Base-by-base conservation (phyloP, 2,797 vertebrate genomes). In the Vespertilio murinus region DNA sequence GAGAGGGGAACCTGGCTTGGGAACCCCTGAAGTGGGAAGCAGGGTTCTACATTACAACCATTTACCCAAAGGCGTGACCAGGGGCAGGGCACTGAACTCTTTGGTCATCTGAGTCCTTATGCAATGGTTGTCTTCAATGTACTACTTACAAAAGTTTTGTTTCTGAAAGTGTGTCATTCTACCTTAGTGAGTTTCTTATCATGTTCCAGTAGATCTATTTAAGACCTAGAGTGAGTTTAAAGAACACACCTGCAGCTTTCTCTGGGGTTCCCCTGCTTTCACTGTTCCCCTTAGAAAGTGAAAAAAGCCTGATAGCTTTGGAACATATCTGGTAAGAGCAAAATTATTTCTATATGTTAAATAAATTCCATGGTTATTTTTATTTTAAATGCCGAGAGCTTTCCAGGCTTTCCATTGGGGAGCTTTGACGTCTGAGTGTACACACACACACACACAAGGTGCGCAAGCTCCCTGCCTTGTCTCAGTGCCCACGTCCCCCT, bases 361-460 rank as follows among this genome's bases (percentile, higher is more conserved):
- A 78, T 61, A 77, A 92, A 59, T 59, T 90, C 22, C 82, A 56
- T 5, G 14, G 64, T 28, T 84, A 52, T 52, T 93, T 90, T 97
- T 88, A 22, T 81, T 81, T 69, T 96, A 88, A 94, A 84, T 82
- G 42, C 23, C 0, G 3, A 47, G 23, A 52, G 22, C 13, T 94
- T 94, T 42, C 2, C 49, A n/a, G 45, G 8, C 40, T 91, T 78
- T 42, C 78, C 6, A 5, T 4, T 13, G 5, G 45, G 33, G 25
- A 40, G 30, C 11, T 65, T 85, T 77, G 30, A 80, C 67, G 77
- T 30, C 52, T 18, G 9, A 38, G 13, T 6, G 3, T 2, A 38
- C 38, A n/a, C 40, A 6, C 0, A 6, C 25, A 28, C 54, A 35
- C 7, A 35, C 18, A 18, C 25, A 74, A 79, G 13, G 28, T n/a